phyloP scores from a whole-genome alignment of 2,797 vertebrate species.

The Darevskia mixta region DNA sequence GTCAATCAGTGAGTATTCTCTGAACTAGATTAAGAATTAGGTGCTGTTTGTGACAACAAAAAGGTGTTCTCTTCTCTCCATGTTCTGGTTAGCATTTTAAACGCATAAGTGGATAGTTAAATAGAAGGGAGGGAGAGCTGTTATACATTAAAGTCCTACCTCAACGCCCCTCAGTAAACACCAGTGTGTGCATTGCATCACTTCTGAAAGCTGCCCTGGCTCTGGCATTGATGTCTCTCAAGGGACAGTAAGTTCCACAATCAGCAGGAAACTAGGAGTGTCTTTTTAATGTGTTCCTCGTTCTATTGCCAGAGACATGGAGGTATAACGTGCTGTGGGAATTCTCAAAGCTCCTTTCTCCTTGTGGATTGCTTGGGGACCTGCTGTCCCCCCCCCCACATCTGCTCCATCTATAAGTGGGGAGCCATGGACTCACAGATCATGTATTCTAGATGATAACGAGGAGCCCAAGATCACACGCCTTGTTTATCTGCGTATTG shows the following conservation, averaged over 20 bases:
- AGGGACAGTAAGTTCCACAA: background rate
- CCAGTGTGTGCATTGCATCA: background rate
- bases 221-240: background rate
- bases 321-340: background rate
- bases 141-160: background rate
- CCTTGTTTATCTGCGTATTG: background rate
- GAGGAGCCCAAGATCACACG: background rate
- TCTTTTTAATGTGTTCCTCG: background rate
- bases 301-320: background rate
- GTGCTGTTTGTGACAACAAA: slow-evolving; percentile 11
- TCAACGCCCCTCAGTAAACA: background rate
- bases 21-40: slow-evolving; percentile 46
- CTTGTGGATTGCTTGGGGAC: no score
- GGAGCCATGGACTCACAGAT: background rate
- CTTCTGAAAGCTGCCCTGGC: background rate
- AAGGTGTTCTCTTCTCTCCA: slow-evolving; percentile 37
- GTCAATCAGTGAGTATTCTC: slow-evolving; percentile 39
- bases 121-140: background rate
- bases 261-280: background rate
- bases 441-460: background rate
- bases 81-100: slow-evolving; percentile 33
- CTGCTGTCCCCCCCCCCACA: no score
- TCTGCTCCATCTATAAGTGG: background rate
- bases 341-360: background rate
- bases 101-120: background rate